Conservation (phyloP, 2,888 invertebrate genomes). For the Hirtodrosophila confusa region DNA sequence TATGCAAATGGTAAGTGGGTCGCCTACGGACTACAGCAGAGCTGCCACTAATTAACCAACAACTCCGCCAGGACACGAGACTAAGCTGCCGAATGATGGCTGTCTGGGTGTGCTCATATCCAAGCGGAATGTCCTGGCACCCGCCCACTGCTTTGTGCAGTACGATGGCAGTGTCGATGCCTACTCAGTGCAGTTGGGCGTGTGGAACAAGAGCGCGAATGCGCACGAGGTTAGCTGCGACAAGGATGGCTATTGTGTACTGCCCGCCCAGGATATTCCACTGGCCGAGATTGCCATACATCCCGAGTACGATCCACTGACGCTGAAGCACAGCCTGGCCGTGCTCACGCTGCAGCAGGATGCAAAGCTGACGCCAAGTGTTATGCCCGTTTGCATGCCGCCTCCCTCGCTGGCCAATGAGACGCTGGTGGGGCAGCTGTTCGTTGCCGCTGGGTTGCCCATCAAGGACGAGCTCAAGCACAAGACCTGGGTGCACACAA, state of each 20-base stretch:
- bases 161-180: slow-evolving; percentile 53
- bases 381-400: slow-evolving; percentile 65
- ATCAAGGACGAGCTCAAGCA: slow-evolving; percentile 19
- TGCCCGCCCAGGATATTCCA: slow-evolving; percentile 60
- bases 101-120: slow-evolving; percentile 64
- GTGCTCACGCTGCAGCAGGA: slow-evolving; percentile 49
- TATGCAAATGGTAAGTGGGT: slow-evolving; percentile 50
- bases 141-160: slow-evolving; percentile 62
- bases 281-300: slow-evolving; percentile 55
- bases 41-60: background rate
- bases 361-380: slow-evolving; percentile 49
- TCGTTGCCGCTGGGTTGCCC: slow-evolving; percentile 49
- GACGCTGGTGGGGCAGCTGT: slow-evolving; percentile 47
- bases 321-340: slow-evolving; percentile 54
- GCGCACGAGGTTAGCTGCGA: slow-evolving; percentile 37
- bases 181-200: slow-evolving; percentile 61
- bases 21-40: background rate
- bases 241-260: slow-evolving; percentile 51
- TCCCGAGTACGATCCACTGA: slow-evolving; percentile 59
- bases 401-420: slow-evolving; percentile 35
- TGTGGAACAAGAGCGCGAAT: slow-evolving; percentile 55
- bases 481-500: slow-evolving; percentile 54
- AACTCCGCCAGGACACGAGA: slow-evolving; percentile 37
- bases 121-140: slow-evolving; percentile 56
- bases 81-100: slow-evolving; percentile 36